Evolutionary conservation across 2,888 invertebrate genomes (phyloP).

Genomic region (Artemia sinica): DNA sequence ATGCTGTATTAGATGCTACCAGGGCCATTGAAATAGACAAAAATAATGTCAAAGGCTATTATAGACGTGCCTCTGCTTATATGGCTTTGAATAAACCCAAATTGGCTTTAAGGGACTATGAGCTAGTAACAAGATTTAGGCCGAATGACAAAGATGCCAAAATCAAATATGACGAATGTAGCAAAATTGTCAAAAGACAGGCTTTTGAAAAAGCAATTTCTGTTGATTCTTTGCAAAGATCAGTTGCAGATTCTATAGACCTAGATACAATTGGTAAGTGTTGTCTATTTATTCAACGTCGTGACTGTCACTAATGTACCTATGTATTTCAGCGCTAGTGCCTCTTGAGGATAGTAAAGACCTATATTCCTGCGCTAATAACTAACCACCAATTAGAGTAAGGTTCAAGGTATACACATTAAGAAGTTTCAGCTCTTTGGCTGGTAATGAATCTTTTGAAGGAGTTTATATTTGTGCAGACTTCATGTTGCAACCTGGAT

Average conservation of each 20-base stretch:
- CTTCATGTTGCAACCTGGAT: no score
- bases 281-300: background rate
- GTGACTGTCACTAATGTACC: background rate
- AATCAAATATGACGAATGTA: slow-evolving; percentile 77
- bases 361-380: slow-evolving; percentile 13
- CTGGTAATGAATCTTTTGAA: no score
- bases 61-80: slow-evolving; percentile 82
- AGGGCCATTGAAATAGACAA: slow-evolving; percentile 76
- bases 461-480: no score
- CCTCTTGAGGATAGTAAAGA: slow-evolving; percentile 16
- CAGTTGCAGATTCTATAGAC: slow-evolving; percentile 70
- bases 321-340: background rate
- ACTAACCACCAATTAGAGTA: no score
- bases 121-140: slow-evolving; percentile 75
- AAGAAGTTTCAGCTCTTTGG: no score
- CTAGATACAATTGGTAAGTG: slow-evolving; percentile 72
- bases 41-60: slow-evolving; percentile 86
- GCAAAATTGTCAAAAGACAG: slow-evolving; percentile 80
- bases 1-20: slow-evolving; percentile 77
- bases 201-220: slow-evolving; percentile 95
- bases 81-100: slow-evolving; percentile 97
- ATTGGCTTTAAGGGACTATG: slow-evolving; percentile 86
- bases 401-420: no score
- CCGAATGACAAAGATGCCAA: slow-evolving; percentile 90
- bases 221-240: slow-evolving; percentile 68